These are phyloP conservation scores for Ammodytes marinus DNA, from an alignment of 2,113 vertebrate species.

Conservation along the genomic window DNA sequence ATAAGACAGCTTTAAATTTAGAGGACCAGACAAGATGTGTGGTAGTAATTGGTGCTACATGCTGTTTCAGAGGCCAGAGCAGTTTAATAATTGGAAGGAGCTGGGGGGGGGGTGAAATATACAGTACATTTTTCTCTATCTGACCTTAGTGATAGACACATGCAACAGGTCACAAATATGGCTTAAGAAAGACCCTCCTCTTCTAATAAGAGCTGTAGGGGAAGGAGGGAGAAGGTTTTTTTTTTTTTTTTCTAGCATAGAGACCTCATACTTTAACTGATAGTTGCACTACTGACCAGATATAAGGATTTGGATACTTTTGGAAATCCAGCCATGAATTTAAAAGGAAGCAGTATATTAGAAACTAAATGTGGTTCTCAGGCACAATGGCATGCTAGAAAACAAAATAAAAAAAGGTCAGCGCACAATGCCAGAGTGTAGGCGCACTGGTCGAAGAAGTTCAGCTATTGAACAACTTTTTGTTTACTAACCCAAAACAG, in stretches of 20 bases:
- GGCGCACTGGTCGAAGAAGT: neutral
- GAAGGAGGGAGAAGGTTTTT: neutral
- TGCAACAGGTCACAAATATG: slow-evolving; percentile 6
- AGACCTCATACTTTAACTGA: neutral
- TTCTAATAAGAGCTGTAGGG: neutral
- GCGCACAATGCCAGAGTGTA: neutral
- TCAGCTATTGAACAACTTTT: slow-evolving; percentile 7
- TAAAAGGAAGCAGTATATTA: neutral
- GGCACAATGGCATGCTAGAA: neutral
- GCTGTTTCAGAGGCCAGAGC: neutral
- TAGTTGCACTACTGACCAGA: neutral
- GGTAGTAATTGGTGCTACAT: neutral
- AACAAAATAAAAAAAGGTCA: neutral
- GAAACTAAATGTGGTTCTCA: slow-evolving; percentile 10
- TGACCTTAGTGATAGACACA: neutral
- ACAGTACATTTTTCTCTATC: neutral
- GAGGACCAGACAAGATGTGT: neutral
- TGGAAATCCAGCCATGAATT: neutral
- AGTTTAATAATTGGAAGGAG: neutral
- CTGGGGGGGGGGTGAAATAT: neutral
- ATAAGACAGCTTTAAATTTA: neutral
- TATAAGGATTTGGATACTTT: neutral
- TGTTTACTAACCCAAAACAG: neutral
- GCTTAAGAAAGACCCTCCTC: slow-evolving; percentile 38
- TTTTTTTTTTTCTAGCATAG: neutral